These are phyloP conservation scores for Seriola dumerili DNA, from an alignment of 2,113 vertebrate species.

Conservation along the genomic window DNA sequence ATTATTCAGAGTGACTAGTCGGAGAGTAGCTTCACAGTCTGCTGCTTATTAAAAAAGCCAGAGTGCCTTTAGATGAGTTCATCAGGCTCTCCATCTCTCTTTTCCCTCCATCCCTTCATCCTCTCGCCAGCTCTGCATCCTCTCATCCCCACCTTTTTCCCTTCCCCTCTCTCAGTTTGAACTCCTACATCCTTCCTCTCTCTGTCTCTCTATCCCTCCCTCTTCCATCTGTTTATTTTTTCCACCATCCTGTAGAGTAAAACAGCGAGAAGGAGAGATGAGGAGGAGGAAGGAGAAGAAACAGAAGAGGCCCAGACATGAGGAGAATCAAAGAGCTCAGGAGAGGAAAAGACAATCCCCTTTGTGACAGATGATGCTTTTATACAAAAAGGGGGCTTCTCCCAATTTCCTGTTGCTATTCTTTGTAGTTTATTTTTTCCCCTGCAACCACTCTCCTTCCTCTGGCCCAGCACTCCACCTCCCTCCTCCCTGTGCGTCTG, in stretches of 20 bases:
- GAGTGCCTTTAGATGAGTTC: conserved; percentile 82
- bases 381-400: conserved; percentile 49
- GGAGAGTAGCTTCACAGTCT: conserved; percentile 81
- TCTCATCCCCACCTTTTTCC: conserved; percentile 50
- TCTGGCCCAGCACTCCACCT: conserved; percentile 22
- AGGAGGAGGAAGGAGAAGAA: conserved; percentile 40
- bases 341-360: conserved; percentile 52
- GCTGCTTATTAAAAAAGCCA: conserved; percentile 86
- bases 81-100: conserved; percentile 75
- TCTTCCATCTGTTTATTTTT: conserved; percentile 79
- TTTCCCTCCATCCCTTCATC: conserved; percentile 59
- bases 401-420: conserved; percentile 70
- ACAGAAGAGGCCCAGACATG: conserved; percentile 49
- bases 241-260: conserved; percentile 63
- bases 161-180: conserved; percentile 71
- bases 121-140: conserved; percentile 53
- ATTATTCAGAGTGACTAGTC: conserved; percentile 82
- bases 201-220: conserved; percentile 54
- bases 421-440: conserved; percentile 66
- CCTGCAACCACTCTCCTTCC: conserved; percentile 6
- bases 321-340: conserved; percentile 66
- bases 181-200: conserved; percentile 69
- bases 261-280: conserved; percentile 45
- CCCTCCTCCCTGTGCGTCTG: conserved; percentile 30
- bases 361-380: conserved; percentile 70